Evolutionary conservation across 2,888 invertebrate species (phyloP).

Genomic region (Hemithea aestivaria): DNA sequence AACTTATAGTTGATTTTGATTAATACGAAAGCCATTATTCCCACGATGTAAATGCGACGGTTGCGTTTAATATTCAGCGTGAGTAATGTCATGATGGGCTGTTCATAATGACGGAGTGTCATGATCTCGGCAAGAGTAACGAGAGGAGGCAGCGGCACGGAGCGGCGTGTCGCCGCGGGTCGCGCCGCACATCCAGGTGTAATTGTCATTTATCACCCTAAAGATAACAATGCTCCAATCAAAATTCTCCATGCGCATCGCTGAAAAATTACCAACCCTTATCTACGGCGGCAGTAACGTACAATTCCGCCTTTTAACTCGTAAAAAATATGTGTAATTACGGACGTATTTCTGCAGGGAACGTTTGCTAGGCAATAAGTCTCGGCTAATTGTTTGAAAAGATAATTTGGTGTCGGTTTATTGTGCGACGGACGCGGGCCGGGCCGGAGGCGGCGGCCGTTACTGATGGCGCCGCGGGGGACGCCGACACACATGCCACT

Average conservation of each 20-base stretch:
- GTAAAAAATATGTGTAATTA: slow-evolving; percentile 43
- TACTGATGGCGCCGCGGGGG: slow-evolving; percentile 50
- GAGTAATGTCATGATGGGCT: slow-evolving; percentile 27
- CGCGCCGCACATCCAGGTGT: slow-evolving; percentile 28
- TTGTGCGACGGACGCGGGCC: slow-evolving; percentile 49
- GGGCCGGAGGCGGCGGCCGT: slow-evolving; percentile 44
- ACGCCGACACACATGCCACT: slow-evolving; percentile 57
- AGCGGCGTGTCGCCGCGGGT: slow-evolving; percentile 19
- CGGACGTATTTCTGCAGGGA: slow-evolving; percentile 38
- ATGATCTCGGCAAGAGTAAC: slow-evolving; percentile 31
- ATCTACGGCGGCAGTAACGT: slow-evolving; percentile 24
- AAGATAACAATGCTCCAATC: slow-evolving; percentile 39
- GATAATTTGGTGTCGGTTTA: slow-evolving; percentile 69
- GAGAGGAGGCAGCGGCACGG: slow-evolving; percentile 11
- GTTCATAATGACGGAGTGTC: slow-evolving; percentile 29
- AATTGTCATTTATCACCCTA: slow-evolving; percentile 35
- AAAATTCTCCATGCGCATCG: slow-evolving; percentile 30
- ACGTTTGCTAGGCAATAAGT: slow-evolving; percentile 55
- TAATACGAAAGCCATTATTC: slow-evolving; percentile 7
- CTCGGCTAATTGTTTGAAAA: slow-evolving; percentile 68
- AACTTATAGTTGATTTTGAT: background rate
- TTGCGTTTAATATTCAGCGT: slow-evolving; percentile 27
- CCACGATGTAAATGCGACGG: slow-evolving; percentile 17
- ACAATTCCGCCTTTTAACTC: slow-evolving; percentile 31
- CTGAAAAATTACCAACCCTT: slow-evolving; percentile 30